phyloP scores from a whole-genome alignment of 1,140 invertebrate species.

The Eulimnadia texana region DNA sequence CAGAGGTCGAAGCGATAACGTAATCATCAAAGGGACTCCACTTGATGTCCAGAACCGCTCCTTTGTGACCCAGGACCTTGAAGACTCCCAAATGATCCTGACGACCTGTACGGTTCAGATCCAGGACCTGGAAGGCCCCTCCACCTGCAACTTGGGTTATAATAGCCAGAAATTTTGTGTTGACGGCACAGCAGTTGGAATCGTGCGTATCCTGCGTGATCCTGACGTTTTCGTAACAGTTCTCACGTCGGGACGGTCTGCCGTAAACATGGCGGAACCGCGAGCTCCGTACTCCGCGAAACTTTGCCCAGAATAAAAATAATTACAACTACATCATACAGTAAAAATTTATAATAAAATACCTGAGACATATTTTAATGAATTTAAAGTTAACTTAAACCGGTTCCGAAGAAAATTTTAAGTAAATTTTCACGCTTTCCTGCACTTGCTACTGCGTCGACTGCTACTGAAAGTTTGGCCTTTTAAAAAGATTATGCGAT shows the following conservation, averaged over 20 bases:
- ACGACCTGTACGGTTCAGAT: slow-evolving; percentile 48
- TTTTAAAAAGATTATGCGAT: too few relatives aligned
- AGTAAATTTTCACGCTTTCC: too few relatives aligned
- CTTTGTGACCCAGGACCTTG: slow-evolving; percentile 63
- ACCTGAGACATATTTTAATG: too few relatives aligned
- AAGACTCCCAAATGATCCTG: slow-evolving; percentile 42
- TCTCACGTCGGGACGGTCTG: slow-evolving; percentile 65
- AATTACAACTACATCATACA: too few relatives aligned
- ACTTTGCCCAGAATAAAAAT: slow-evolving; percentile 56
- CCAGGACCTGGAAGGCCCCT: slow-evolving; percentile 80
- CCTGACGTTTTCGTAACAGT: slow-evolving; percentile 83
- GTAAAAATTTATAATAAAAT: too few relatives aligned
- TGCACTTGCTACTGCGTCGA: too few relatives aligned
- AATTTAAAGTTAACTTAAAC: too few relatives aligned
- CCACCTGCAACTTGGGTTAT: slow-evolving; percentile 77
- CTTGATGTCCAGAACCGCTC: slow-evolving; percentile 69
- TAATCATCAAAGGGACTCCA: slow-evolving; percentile 91
- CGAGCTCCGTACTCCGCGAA: slow-evolving; percentile 66
- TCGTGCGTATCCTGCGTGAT: slow-evolving; percentile 86
- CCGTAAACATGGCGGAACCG: slow-evolving; percentile 91
- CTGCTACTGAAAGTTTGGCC: too few relatives aligned
- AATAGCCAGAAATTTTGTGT: slow-evolving; percentile 81
- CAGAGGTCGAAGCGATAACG: slow-evolving; percentile 85
- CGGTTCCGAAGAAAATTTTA: too few relatives aligned
- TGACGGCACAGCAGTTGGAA: slow-evolving; percentile 80